Conservation (phyloP, 2,888 invertebrate species). For the Opisthograptis luteolata region DNA sequence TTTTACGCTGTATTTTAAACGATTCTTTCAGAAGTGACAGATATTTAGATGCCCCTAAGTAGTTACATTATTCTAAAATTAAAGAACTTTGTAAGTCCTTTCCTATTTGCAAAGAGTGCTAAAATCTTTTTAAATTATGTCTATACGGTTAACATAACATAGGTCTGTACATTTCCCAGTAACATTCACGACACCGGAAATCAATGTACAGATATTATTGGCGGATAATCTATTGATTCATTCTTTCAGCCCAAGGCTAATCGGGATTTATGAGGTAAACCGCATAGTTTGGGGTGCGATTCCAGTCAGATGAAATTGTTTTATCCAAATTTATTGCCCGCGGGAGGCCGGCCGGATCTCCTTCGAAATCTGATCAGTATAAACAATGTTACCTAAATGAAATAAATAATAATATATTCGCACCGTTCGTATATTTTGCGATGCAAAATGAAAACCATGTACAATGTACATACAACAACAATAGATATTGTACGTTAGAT, state of each 20-base stretch:
- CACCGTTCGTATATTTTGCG: constrained; percentile 2
- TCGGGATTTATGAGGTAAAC: constrained; percentile 71
- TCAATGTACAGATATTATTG: constrained; percentile 56
- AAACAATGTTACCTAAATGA: constrained; percentile 38
- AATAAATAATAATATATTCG: constrained; percentile 15
- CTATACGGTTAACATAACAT: too few species aligned
- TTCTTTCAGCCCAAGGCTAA: constrained; percentile 67
- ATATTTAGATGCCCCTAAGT: too few species aligned
- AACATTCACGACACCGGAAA: constrained; percentile 31
- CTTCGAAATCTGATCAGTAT: constrained; percentile 59
- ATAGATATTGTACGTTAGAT: neutral
- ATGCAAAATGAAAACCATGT: constrained; percentile 4
- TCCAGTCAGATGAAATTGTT: constrained; percentile 74
- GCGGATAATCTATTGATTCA: constrained; percentile 67
- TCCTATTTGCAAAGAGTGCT: too few species aligned
- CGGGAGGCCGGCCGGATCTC: constrained; percentile 59
- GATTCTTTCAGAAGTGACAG: too few species aligned
- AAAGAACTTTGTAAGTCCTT: too few species aligned
- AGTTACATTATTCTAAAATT: too few species aligned
- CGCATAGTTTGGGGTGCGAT: constrained; percentile 73
- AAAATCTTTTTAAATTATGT: too few species aligned
- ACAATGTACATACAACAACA: too few species aligned
- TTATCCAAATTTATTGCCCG: constrained; percentile 75
- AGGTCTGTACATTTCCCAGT: constrained; percentile 2
- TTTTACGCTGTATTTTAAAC: too few species aligned